Evolutionary conservation across 2,797 vertebrate species (phyloP).

Genomic region (Mustela erminea): DNA sequence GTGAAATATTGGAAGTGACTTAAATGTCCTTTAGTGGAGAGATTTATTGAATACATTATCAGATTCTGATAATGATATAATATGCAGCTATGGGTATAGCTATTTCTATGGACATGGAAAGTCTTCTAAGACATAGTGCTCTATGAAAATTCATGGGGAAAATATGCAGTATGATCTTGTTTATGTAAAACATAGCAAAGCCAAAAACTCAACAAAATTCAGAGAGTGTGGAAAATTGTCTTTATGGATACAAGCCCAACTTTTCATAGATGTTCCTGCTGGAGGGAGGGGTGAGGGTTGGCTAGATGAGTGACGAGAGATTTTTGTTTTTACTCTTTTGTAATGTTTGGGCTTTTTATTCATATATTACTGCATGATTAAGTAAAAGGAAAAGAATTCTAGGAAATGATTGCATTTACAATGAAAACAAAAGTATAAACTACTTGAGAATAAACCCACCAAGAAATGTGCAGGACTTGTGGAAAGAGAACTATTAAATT

Average conservation of each 20-base stretch:
- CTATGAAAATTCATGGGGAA: conserved; percentile 29
- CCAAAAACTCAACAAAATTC: background rate
- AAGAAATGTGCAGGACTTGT: conserved; percentile 16
- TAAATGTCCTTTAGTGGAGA: background rate
- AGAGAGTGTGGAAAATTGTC: background rate
- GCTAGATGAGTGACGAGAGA: background rate
- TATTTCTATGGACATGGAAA: background rate
- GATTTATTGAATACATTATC: background rate
- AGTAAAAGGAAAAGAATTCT: conserved; percentile 8
- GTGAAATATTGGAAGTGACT: background rate
- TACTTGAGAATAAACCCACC: background rate
- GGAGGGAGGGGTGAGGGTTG: background rate
- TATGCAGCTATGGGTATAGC: background rate
- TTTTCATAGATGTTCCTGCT: background rate
- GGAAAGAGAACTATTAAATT: conserved; percentile 63
- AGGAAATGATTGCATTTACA: conserved; percentile 29
- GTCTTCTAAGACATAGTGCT: background rate
- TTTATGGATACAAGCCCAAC: background rate
- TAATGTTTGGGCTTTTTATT: conserved; percentile 4
- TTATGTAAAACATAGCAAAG: conserved; percentile 45
- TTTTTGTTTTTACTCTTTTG: conserved; percentile 30
- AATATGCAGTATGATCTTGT: background rate
- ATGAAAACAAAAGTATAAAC: background rate
- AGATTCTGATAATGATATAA: background rate
- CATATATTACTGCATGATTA: conserved; percentile 17